Percentiles rank a stretch among this genome's conserved stretches.
These are phyloP conservation scores for Pycnonotus jocosus DNA, from an alignment of 2,113 vertebrate species.

Conservation along the genomic window DNA sequence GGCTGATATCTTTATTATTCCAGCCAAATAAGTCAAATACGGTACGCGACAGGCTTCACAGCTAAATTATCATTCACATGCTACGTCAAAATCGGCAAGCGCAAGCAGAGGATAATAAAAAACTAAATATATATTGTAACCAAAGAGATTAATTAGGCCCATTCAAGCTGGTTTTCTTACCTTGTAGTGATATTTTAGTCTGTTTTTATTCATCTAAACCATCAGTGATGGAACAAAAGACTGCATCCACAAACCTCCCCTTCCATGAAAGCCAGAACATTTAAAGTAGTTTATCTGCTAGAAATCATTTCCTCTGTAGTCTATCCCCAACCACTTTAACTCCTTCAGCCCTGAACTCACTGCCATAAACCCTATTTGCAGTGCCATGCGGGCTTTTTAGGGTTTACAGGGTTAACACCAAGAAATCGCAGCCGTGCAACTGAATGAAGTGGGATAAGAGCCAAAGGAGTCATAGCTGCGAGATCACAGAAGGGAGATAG, in stretches of 20 bases:
- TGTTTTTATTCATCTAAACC: slow-evolving; percentile 49
- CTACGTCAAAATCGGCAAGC: not conserved
- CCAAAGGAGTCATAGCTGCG: slow-evolving; percentile 13
- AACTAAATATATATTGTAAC: not conserved
- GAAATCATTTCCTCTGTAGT: slow-evolving; percentile 54
- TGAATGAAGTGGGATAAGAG: not conserved
- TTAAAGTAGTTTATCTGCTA: slow-evolving; percentile 58
- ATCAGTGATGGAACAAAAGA: slow-evolving; percentile 35
- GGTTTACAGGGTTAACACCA: slow-evolving; percentile 6
- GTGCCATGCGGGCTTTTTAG: not conserved
- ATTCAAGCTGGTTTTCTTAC: slow-evolving; percentile 41
- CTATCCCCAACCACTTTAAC: slow-evolving; percentile 33
- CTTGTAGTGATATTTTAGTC: slow-evolving; percentile 45
- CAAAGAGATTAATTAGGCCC: not conserved
- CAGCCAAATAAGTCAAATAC: slow-evolving; percentile 55
- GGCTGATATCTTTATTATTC: slow-evolving; percentile 67
- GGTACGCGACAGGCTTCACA: not conserved
- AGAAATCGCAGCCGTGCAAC: not conserved
- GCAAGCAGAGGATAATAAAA: not conserved
- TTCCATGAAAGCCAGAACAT: slow-evolving; percentile 50
- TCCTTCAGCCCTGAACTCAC: slow-evolving; percentile 19
- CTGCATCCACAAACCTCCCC: slow-evolving; percentile 24
- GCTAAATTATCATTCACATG: slow-evolving; percentile 14
- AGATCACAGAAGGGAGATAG: not conserved
- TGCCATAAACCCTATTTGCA: not conserved